These are phyloP conservation scores for Petromus typicus DNA, from an alignment of 2,113 vertebrate genomes.

Conservation along the genomic window DNA sequence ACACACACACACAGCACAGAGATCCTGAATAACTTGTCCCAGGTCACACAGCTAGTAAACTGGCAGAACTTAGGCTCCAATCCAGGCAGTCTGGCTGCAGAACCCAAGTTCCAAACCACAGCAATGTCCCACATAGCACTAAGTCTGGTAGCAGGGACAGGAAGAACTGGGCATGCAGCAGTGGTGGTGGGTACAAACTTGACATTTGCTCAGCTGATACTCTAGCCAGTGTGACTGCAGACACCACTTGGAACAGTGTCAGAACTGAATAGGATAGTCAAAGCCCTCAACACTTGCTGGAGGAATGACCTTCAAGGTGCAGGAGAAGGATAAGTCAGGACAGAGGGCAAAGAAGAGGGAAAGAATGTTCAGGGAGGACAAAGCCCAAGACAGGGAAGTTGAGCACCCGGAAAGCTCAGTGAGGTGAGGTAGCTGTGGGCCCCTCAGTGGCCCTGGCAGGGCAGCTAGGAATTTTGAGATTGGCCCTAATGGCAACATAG, in stretches of 20 bases:
- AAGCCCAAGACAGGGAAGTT: neutral
- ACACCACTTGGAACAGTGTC: neutral
- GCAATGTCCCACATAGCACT: fast-evolving
- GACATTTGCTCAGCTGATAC: neutral
- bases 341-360: fast-evolving
- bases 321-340: neutral
- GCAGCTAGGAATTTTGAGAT: neutral
- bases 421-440: no score
- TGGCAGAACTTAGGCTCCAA: no score
- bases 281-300: fast-evolving
- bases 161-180: fast-evolving
- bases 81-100: neutral
- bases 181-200: fast-evolving
- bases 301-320: neutral
- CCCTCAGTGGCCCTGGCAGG: neutral
- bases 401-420: neutral
- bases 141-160: neutral
- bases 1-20: neutral
- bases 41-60: neutral
- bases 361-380: neutral
- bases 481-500: neutral
- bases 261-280: neutral
- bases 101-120: neutral
- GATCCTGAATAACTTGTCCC: neutral
- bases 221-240: no score